phyloP scores from a whole-genome alignment of 2,797 vertebrate species.

The Pseudomugil tenellus region DNA sequence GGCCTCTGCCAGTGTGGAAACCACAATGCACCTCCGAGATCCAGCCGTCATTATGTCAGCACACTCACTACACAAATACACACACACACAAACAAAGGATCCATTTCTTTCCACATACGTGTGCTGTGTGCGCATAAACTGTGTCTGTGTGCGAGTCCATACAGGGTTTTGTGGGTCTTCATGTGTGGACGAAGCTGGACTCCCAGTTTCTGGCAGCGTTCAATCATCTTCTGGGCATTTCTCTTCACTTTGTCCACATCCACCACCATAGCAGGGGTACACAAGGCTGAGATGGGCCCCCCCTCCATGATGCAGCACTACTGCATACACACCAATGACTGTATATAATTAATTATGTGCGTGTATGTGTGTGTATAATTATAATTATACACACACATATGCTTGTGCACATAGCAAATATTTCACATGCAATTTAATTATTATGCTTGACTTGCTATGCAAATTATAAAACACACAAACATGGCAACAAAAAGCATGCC shows the following conservation, averaged over 20 bases:
- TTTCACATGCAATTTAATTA: constrained; percentile 50
- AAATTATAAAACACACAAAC: not conserved
- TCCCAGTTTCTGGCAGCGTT: constrained; percentile 78
- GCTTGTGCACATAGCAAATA: constrained; percentile 12
- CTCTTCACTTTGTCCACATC: constrained; percentile 77
- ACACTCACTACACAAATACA: constrained; percentile 76
- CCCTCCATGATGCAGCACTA: constrained; percentile 62
- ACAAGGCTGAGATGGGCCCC: constrained; percentile 64
- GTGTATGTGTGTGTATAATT: no score
- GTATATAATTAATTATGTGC: no score
- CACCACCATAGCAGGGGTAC: constrained; percentile 83
- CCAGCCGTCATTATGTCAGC: constrained; percentile 85
- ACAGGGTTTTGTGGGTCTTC: constrained; percentile 91
- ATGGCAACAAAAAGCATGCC: not conserved
- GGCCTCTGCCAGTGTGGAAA: constrained; percentile 87
- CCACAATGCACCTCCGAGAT: constrained; percentile 80
- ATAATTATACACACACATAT: not conserved
- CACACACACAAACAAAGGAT: constrained; percentile 13
- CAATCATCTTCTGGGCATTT: constrained; percentile 81
- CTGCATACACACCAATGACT: constrained; percentile 11
- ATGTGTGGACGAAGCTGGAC: constrained; percentile 87
- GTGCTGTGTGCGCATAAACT: not conserved
- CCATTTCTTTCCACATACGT: not conserved
- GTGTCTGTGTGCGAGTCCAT: constrained; percentile 24
- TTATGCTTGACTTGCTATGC: constrained; percentile 43